Conservation (phyloP, 2,113 vertebrate species). For the Myrmecobius fasciatus region DNA sequence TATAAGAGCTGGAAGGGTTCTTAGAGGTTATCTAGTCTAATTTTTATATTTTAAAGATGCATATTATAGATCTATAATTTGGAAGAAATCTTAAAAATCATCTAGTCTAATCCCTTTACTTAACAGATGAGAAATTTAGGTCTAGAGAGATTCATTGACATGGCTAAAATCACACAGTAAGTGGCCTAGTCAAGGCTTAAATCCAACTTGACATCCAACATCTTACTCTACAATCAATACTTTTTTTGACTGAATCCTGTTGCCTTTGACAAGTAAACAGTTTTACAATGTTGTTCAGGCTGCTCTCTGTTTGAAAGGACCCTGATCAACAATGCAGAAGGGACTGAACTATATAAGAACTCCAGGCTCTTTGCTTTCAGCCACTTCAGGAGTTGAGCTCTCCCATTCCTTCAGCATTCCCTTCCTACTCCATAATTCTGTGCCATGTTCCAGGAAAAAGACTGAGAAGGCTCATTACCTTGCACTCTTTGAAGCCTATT, state of each 20-base stretch:
- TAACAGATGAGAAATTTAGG: not conserved
- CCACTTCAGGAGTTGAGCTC: not conserved
- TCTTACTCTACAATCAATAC: not conserved
- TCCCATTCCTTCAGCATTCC: not conserved
- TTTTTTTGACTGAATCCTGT: not conserved
- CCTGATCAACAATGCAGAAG: not conserved
- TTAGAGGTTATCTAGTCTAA: not conserved
- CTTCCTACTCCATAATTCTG: conserved; percentile 20
- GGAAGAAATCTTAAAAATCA: not conserved
- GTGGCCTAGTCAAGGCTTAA: not conserved
- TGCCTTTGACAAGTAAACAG: not conserved
- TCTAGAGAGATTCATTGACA: not conserved
- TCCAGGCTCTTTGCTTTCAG: not conserved
- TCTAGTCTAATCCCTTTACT: not conserved
- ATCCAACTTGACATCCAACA: not conserved
- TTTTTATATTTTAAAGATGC: not conserved
- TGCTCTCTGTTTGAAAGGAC: conserved; percentile 5
- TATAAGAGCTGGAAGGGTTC: not conserved
- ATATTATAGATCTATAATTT: not conserved
- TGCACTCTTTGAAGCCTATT: conserved; percentile 17
- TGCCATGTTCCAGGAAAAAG: conserved; percentile 15
- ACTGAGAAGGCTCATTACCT: not conserved
- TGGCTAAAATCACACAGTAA: not conserved
- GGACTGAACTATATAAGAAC: not conserved
- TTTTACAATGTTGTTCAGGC: not conserved